A percentile compares a stretch with the other conserved stretches of the same genome.
Conservation (phyloP, 2,113 vertebrate species). For the Xyliphius kryptos region DNA sequence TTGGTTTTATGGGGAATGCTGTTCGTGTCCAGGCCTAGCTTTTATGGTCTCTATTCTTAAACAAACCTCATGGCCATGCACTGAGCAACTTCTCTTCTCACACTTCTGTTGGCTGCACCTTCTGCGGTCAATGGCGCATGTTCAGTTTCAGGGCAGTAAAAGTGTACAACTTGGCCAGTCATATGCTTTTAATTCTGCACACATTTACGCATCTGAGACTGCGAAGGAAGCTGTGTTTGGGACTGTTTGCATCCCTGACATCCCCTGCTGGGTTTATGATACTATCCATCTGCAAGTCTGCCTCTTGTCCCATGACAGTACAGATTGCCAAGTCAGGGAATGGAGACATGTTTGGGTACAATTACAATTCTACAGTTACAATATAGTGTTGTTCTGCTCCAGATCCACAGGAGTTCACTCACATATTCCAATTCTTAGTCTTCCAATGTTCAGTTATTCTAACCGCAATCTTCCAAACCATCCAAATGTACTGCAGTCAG, state of each 20-base stretch:
- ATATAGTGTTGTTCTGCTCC: too few relatives aligned
- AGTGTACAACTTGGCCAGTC: too few relatives aligned
- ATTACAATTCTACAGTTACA: too few relatives aligned
- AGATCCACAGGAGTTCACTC: too few relatives aligned
- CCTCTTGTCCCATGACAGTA: constrained; percentile 36
- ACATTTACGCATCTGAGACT: too few relatives aligned
- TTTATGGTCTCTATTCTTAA: constrained; percentile 53
- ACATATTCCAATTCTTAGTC: too few relatives aligned
- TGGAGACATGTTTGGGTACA: too few relatives aligned
- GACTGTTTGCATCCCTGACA: constrained; percentile 21
- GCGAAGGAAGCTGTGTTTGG: too few relatives aligned
- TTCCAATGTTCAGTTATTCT: too few relatives aligned
- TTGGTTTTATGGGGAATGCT: constrained; percentile 51
- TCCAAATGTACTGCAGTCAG: too few relatives aligned
- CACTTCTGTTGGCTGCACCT: constrained; percentile 42
- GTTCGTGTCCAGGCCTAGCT: constrained; percentile 46
- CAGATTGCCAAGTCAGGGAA: constrained; percentile 43
- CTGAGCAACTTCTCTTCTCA: constrained; percentile 33
- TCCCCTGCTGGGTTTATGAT: constrained; percentile 53
- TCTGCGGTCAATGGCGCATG: constrained; percentile 29
- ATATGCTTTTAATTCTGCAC: too few relatives aligned
- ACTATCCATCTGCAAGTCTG: constrained; percentile 31
- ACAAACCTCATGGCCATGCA: constrained; percentile 41
- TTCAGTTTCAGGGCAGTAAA: constrained; percentile 24
- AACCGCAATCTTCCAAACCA: too few relatives aligned